Evolutionary conservation across 2,113 vertebrate species (phyloP).

Genomic region (Vanacampus margaritifer): DNA sequence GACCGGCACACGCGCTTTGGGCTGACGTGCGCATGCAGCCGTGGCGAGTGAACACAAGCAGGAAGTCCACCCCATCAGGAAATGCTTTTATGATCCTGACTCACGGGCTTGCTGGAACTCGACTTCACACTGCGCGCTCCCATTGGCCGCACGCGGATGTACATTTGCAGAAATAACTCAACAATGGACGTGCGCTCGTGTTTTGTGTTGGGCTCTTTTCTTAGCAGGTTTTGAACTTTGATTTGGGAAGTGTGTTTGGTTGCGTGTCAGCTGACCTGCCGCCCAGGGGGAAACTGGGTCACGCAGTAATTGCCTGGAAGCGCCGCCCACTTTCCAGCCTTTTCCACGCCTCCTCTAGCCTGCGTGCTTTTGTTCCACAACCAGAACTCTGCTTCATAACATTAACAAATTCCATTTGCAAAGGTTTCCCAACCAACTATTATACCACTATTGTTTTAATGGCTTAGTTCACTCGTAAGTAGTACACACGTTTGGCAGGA

Average conservation of each 20-base stretch:
- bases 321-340: constrained; percentile 37
- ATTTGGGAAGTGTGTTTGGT: constrained; percentile 34
- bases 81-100: constrained; percentile 37
- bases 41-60: constrained; percentile 30
- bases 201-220: not conserved
- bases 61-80: constrained; percentile 46
- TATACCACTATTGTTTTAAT: not conserved
- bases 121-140: constrained; percentile 18
- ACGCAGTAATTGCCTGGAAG: constrained; percentile 44
- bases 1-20: constrained; percentile 4
- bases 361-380: constrained; percentile 4
- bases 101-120: constrained; percentile 33
- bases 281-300: constrained; percentile 56
- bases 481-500: not conserved
- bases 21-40: not conserved
- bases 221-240: constrained; percentile 7
- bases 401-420: not conserved
- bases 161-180: not conserved
- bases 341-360: constrained; percentile 3
- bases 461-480: not conserved
- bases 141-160: not conserved
- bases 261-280: constrained; percentile 60
- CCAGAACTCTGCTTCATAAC: not conserved
- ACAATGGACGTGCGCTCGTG: not conserved
- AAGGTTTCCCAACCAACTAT: not conserved